These are phyloP conservation scores for Arge pagana DNA, from an alignment of 2,888 invertebrate species.

Conservation along the genomic window DNA sequence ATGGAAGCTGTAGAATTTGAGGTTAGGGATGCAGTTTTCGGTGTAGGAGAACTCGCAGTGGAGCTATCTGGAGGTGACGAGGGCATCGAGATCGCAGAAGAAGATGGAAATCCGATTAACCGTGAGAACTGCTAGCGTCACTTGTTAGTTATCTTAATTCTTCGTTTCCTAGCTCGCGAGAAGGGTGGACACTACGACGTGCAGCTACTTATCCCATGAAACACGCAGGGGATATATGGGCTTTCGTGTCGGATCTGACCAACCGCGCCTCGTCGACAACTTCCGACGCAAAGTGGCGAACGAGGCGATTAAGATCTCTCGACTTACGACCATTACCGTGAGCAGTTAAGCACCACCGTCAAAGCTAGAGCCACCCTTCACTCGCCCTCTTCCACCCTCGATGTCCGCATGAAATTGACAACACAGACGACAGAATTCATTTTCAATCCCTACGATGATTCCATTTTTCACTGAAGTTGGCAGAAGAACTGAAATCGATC, in stretches of 20 bases:
- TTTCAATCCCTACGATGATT: too few relatives aligned
- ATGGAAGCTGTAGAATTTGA: too few relatives aligned
- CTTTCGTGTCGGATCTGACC: slow-evolving; percentile 52
- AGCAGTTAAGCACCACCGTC: slow-evolving; percentile 2
- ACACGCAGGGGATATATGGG: slow-evolving; percentile 23
- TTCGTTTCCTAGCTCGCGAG: background rate
- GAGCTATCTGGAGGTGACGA: too few relatives aligned
- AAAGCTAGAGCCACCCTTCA: slow-evolving; percentile 9
- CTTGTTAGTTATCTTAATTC: slow-evolving; percentile 5
- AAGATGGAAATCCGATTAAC: background rate
- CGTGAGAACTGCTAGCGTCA: background rate
- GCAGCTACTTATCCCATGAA: slow-evolving; percentile 19
- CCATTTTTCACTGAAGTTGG: too few relatives aligned
- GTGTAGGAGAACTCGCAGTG: too few relatives aligned
- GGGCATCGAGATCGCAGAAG: background rate
- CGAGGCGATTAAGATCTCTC: slow-evolving; percentile 50
- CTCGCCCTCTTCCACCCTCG: background rate
- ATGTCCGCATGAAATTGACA: too few relatives aligned
- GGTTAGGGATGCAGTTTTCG: too few relatives aligned
- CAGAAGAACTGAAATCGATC: too few relatives aligned
- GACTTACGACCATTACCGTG: slow-evolving; percentile 18
- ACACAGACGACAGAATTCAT: too few relatives aligned
- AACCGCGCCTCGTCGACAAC: slow-evolving; percentile 50
- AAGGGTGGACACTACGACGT: slow-evolving; percentile 2
- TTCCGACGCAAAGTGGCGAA: slow-evolving; percentile 56